These are phyloP conservation scores for Oreotrochilus melanogaster DNA, from an alignment of 2,113 vertebrate genomes.

Conservation along the genomic window DNA sequence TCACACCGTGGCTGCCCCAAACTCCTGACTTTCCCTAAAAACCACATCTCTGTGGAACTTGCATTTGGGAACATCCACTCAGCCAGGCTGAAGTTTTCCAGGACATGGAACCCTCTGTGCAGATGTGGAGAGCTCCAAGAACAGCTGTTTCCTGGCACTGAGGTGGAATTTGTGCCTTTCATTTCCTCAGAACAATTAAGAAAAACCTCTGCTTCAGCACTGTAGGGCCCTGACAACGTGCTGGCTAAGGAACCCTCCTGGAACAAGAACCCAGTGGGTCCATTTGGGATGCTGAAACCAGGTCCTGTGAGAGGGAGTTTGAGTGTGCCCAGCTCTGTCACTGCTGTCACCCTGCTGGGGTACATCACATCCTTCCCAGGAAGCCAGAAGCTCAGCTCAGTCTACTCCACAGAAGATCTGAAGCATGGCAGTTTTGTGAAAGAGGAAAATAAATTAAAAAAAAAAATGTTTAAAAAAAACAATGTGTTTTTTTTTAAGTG, in stretches of 20 bases:
- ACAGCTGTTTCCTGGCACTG: background rate
- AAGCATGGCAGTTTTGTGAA: background rate
- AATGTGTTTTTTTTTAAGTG: fast-evolving
- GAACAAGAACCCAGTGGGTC: fast-evolving
- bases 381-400: background rate
- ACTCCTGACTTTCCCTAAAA: background rate
- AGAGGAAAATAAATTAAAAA: background rate
- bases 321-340: background rate
- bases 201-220: background rate
- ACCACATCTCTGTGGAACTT: background rate
- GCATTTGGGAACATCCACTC: background rate
- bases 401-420: background rate
- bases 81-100: background rate
- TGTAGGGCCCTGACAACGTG: background rate
- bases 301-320: background rate
- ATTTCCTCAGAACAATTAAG: background rate
- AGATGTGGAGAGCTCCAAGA: background rate
- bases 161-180: background rate
- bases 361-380: background rate
- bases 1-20: fast-evolving
- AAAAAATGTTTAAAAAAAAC: background rate
- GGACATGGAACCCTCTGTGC: fast-evolving
- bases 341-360: background rate
- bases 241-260: background rate
- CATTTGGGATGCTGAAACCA: background rate